Evolutionary conservation across 1,140 invertebrate genomes (phyloP), one percentile per base, ranked within the genome.

Genomic region (Ostrea edulis): DNA sequence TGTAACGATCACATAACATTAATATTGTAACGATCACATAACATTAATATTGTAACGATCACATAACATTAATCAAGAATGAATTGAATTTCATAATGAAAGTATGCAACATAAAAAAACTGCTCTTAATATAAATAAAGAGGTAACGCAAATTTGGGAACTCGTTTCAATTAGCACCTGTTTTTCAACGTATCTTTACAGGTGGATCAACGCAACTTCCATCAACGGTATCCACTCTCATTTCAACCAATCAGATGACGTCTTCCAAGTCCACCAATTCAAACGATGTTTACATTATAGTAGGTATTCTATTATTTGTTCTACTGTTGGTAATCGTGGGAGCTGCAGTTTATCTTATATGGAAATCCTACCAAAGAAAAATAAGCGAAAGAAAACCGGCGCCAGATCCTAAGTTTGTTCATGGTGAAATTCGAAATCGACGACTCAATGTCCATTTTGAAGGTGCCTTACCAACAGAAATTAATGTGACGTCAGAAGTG

Each of bases 391-490:
- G 22, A 11, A 77, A 77, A 25, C 68, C 68, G 3, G 14, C 4
- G 29, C 68, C 68, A 77, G 68, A 77, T 29, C 68, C 68, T 9
- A 77, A 77, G 68, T 77, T 77, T 77, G 25, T 77, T 14, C 68
- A 77, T 77, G 68, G 68, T 25, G 68, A 77, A 77, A 77, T 77
- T 14, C 25, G 68, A 77, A 77, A 77, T 77, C 68, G 68, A 9
- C 22, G 68, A 77, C 68, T 77, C 14, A 77, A 77, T 77, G 68
- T 77, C 25, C 68, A 77, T 11, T 77, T 35, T 77, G 68, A 77
- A 14, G 68, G 68, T 9, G 14, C 29, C 14, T 25, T 29, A 12
- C 68, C 22, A 35, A 25, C 25, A 29, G 22, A 77, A 25, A 71
- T 9, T 25, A 35, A 77, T 14, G 12, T 14, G 14, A 35, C 55